A percentile compares a stretch with the other conserved stretches of the same genome.
Conservation (phyloP, 2,113 vertebrate species). For the Sinosuthora webbiana region DNA sequence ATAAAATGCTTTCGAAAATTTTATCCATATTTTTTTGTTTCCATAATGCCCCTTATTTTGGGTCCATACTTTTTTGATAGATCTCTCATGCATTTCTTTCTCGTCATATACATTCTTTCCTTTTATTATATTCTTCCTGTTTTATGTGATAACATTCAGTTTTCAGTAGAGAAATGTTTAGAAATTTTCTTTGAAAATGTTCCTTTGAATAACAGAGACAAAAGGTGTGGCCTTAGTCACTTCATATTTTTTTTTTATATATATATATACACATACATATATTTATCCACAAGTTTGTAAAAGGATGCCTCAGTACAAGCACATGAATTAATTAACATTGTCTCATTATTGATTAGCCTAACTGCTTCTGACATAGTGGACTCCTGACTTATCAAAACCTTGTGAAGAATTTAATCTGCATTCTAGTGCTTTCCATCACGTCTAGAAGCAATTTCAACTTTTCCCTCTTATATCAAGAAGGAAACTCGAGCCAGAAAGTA, state of each 20-base stretch:
- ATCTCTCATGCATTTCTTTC: background rate
- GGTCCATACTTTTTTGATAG: background rate
- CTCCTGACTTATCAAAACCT: background rate
- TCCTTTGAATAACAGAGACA: background rate
- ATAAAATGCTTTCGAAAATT: background rate
- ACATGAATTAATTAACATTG: background rate
- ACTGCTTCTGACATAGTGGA: background rate
- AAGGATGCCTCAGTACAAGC: background rate
- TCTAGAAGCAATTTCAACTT: slow-evolving; percentile 27
- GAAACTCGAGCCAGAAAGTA: background rate
- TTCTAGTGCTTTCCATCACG: background rate
- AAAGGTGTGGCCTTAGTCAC: background rate
- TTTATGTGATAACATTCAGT: background rate
- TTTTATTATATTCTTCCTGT: background rate
- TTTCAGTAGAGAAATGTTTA: background rate
- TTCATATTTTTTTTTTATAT: background rate
- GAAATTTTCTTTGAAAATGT: background rate
- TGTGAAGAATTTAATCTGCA: background rate
- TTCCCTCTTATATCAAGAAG: background rate
- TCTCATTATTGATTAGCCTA: background rate
- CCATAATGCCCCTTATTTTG: accelerated
- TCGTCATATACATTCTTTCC: background rate
- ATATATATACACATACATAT: accelerated
- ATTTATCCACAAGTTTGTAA: background rate
- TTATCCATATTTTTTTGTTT: background rate